These are phyloP conservation scores for Carcina quercana DNA, from an alignment of 2,888 invertebrate species.

Conservation along the genomic window DNA sequence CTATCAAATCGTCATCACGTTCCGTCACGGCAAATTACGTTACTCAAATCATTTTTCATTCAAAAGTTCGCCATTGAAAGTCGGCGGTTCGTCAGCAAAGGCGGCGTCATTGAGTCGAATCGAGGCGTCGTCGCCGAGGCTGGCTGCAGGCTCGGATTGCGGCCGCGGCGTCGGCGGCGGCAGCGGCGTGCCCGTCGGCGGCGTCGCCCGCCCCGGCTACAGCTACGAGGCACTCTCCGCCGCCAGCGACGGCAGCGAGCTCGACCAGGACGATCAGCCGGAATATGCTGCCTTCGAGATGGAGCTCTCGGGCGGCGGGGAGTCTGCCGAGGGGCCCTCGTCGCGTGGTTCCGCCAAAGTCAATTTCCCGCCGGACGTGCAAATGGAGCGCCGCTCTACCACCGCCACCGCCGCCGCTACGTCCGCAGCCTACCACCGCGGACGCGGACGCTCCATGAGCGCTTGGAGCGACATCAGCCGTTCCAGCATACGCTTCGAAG, in stretches of 20 bases:
- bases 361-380: constrained; percentile 77
- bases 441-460: constrained; percentile 84
- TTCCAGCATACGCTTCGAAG: constrained; percentile 86
- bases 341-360: constrained; percentile 75
- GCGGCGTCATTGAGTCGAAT: constrained; percentile 65
- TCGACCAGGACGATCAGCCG: constrained; percentile 53
- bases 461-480: constrained; percentile 92
- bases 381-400: constrained; percentile 62
- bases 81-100: constrained; percentile 51
- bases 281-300: constrained; percentile 62
- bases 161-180: constrained; percentile 28
- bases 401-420: constrained; percentile 53
- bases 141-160: constrained; percentile 50
- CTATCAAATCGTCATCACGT: constrained; percentile 56
- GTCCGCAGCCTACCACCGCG: constrained; percentile 65
- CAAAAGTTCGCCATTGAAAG: constrained; percentile 49
- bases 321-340: constrained; percentile 57
- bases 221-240: constrained; percentile 68
- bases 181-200: constrained; percentile 39
- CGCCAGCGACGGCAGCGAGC: constrained; percentile 65
- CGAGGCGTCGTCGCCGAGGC: constrained; percentile 57
- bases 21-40: constrained; percentile 67
- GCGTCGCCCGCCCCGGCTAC: constrained; percentile 64
- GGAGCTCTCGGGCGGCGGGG: constrained; percentile 59
- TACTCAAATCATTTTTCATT: constrained; percentile 58